These are phyloP conservation scores for Aricia agestis DNA, from an alignment of 1,140 invertebrate genomes.

Conservation along the genomic window DNA sequence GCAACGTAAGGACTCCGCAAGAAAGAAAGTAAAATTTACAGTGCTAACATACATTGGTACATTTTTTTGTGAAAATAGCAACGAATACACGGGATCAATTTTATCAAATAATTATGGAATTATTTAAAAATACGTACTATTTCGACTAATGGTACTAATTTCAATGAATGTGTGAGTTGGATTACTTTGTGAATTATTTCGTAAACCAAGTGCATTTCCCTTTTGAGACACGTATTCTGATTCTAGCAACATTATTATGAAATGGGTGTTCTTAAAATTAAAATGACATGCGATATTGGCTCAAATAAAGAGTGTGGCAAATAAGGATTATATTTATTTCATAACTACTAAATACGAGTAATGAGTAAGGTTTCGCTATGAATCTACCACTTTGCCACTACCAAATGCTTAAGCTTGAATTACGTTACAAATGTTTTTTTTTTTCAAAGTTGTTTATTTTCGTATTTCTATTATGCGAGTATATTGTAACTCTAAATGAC, in stretches of 20 bases:
- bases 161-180: background rate
- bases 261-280: constrained; percentile 19
- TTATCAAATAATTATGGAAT: background rate
- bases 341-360: constrained; percentile 39
- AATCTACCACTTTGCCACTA: constrained; percentile 70
- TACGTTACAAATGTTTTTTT: background rate
- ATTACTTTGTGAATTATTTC: background rate
- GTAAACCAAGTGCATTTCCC: background rate
- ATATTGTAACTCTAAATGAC: background rate
- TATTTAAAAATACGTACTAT: background rate
- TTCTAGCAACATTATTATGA: constrained; percentile 13
- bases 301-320: constrained; percentile 66
- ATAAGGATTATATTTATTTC: constrained; percentile 41
- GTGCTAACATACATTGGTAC: constrained; percentile 62
- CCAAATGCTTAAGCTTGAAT: constrained; percentile 50
- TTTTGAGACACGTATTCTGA: constrained; percentile 17
- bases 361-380: constrained; percentile 75
- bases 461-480: background rate
- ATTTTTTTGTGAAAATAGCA: constrained; percentile 46
- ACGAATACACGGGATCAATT: constrained; percentile 13
- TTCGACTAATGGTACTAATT: background rate
- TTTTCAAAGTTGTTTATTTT: background rate
- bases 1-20: constrained; percentile 75
- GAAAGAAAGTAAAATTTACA: constrained; percentile 75
- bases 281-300: constrained; percentile 56